Evolutionary conservation across 2,797 vertebrate species (phyloP).

Genomic region (Sebastes dallii): DNA sequence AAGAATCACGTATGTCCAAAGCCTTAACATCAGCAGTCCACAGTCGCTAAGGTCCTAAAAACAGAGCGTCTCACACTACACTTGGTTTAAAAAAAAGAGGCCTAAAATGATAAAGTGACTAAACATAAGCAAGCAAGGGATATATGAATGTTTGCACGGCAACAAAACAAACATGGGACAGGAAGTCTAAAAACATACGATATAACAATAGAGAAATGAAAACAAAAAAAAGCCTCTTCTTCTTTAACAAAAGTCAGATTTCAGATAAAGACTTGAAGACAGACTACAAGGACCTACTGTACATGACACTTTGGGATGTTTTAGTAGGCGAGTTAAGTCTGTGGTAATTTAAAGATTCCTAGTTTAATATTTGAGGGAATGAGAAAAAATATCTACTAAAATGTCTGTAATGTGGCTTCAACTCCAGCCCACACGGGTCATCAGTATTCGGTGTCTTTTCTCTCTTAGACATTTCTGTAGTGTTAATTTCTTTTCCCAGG

Average conservation of each 20-base stretch:
- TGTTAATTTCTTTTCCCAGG: conserved; percentile 77
- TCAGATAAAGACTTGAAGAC: conserved; percentile 71
- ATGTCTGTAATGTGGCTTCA: conserved; percentile 80
- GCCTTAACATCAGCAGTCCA: conserved; percentile 76
- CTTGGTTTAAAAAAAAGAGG: conserved; percentile 77
- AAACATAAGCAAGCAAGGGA: conserved; percentile 87
- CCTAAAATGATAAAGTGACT: conserved; percentile 91
- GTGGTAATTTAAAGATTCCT: conserved; percentile 84
- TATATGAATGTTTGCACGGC: conserved; percentile 84
- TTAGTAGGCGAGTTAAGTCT: conserved; percentile 82
- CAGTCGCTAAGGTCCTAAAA: conserved; percentile 75
- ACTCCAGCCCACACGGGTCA: conserved; percentile 59
- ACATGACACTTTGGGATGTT: conserved; percentile 76
- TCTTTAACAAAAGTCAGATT: conserved; percentile 83
- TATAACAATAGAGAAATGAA: conserved; percentile 58
- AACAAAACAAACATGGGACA: conserved; percentile 73
- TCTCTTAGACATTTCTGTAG: conserved; percentile 78
- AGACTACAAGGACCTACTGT: conserved; percentile 57
- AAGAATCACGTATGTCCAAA: conserved; percentile 59
- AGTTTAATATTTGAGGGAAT: conserved; percentile 79
- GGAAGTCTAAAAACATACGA: conserved; percentile 61
- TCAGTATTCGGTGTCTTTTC: conserved; percentile 73
- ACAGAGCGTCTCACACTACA: conserved; percentile 79
- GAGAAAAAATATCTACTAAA: conserved; percentile 74
- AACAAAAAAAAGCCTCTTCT: conserved; percentile 80